Evolutionary conservation across 2,888 invertebrate species (phyloP).

Genomic region (Agonopterix arenella): DNA sequence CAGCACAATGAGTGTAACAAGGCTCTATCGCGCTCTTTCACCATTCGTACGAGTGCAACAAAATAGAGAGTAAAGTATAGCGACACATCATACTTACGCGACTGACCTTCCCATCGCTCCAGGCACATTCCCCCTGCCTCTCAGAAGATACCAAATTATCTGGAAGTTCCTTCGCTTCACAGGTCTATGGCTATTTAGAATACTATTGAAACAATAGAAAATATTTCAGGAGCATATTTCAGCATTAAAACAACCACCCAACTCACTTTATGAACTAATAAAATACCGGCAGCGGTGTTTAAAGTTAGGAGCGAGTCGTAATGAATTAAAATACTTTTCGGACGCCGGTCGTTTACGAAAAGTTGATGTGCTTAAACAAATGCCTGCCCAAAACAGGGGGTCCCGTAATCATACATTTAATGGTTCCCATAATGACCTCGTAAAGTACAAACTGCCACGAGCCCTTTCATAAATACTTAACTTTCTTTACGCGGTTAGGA

Average conservation of each 20-base stretch:
- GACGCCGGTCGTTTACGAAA: slow-evolving; percentile 56
- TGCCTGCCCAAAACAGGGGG: slow-evolving; percentile 57
- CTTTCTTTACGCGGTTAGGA: slow-evolving; percentile 34
- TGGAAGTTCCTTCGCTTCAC: no score
- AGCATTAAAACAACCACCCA: slow-evolving; percentile 34
- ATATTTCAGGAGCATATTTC: neutral
- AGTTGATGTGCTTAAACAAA: slow-evolving; percentile 70
- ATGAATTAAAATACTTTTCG: slow-evolving; percentile 55
- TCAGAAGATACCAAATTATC: no score
- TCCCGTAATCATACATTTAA: slow-evolving; percentile 68
- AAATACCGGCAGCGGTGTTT: slow-evolving; percentile 45
- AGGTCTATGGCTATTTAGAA: neutral
- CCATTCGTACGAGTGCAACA: no score
- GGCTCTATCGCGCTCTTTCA: no score
- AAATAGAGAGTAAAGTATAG: no score
- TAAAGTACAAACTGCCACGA: slow-evolving; percentile 63
- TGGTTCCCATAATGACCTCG: slow-evolving; percentile 67
- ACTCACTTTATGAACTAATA: slow-evolving; percentile 50
- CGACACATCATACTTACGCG: no score
- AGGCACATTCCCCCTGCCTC: no score
- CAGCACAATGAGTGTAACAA: no score
- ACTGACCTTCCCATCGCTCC: no score
- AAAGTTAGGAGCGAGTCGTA: slow-evolving; percentile 40
- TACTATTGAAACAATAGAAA: neutral
- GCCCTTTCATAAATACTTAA: slow-evolving; percentile 62